Conservation (phyloP, 2,797 vertebrate species). For the Clarias platycephalus region DNA sequence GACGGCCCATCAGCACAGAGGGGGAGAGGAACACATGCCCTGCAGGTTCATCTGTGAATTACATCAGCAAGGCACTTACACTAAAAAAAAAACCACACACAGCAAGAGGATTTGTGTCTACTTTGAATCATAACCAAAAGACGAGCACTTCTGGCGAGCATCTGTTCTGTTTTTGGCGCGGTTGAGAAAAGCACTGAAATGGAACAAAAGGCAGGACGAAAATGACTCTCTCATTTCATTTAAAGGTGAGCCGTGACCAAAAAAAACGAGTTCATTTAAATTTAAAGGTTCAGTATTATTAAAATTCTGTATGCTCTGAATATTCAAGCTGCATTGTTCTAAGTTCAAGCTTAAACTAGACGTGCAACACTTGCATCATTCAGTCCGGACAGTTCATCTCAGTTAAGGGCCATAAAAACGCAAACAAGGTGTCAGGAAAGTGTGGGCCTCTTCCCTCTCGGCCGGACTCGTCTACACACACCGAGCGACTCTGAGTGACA, state of each 20-base stretch:
- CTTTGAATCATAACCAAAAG: neutral
- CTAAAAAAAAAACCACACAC: too few relatives aligned
- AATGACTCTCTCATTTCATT: neutral
- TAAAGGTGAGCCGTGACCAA: neutral
- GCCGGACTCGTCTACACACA: neutral
- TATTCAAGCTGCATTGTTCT: neutral
- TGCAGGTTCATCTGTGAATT: neutral
- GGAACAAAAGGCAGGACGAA: neutral
- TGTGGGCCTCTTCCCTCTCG: neutral
- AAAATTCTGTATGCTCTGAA: neutral
- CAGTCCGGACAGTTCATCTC: constrained; percentile 15
- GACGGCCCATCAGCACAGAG: neutral
- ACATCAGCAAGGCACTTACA: neutral
- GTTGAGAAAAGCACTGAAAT: neutral
- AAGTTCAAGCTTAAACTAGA: neutral
- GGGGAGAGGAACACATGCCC: neutral
- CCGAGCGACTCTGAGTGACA: constrained; percentile 1
- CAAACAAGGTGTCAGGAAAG: constrained; percentile 25
- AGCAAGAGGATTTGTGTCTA: neutral
- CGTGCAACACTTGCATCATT: constrained; percentile 7
- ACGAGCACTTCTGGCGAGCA: neutral
- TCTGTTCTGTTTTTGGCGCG: neutral
- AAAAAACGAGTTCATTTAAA: neutral
- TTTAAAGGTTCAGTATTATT: neutral
- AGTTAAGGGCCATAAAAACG: constrained; percentile 36